Evolutionary conservation across 2,888 invertebrate genomes (phyloP).

Genomic region (Lycaena phlaeas): DNA sequence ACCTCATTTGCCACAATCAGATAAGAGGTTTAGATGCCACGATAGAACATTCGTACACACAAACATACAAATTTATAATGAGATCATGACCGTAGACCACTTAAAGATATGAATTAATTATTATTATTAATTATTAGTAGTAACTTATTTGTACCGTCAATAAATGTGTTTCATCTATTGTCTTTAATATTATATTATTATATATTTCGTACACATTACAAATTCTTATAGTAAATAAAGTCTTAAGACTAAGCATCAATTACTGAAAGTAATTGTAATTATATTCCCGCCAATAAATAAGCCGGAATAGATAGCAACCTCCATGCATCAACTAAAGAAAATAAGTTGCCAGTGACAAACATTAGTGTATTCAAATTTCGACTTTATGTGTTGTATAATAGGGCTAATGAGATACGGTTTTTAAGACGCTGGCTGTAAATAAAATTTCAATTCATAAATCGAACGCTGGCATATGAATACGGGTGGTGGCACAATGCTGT

Average conservation of each 20-base stretch:
- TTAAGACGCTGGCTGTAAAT: constrained; percentile 13
- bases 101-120: no score
- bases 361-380: constrained; percentile 11
- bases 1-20: no score
- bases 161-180: no score
- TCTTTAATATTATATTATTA: no score
- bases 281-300: constrained; percentile 50
- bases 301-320: constrained; percentile 36
- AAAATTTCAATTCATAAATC: constrained; percentile 43
- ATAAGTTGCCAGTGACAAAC: constrained; percentile 8
- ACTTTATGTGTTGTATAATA: constrained; percentile 15
- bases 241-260: constrained; percentile 44
- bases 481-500: constrained; percentile 41
- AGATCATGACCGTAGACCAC: no score
- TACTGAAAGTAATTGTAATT: constrained; percentile 57
- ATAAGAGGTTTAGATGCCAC: no score
- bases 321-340: constrained; percentile 34
- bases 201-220: no score
- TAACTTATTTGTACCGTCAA: no score
- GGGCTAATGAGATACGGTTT: constrained; percentile 10
- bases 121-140: no score
- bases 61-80: no score
- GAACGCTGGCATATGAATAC: constrained; percentile 61
- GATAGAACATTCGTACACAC: no score
- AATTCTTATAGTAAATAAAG: constrained; percentile 27